phyloP scores from a whole-genome alignment of 2,113 vertebrate genomes.

The Merops nubicus region DNA sequence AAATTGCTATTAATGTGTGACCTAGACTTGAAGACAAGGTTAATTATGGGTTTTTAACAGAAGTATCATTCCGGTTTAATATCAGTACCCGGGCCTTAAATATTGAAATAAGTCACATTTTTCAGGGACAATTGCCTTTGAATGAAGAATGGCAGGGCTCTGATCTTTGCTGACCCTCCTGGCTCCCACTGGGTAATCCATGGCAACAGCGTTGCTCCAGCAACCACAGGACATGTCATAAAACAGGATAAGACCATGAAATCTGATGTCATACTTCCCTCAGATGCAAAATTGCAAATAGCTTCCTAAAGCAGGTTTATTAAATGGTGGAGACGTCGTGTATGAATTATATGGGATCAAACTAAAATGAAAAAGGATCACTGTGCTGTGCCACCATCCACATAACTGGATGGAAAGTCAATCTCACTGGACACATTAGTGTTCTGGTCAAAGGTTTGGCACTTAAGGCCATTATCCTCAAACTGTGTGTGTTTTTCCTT shows the following conservation, averaged over 20 bases:
- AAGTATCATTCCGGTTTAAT: constrained; percentile 84
- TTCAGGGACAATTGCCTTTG: constrained; percentile 88
- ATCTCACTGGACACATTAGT: not conserved
- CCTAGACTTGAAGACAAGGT: constrained; percentile 80
- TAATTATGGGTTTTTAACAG: constrained; percentile 86
- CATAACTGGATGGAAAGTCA: not conserved
- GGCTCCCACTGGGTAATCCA: constrained; percentile 80
- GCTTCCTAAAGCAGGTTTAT: constrained; percentile 65
- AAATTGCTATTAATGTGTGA: constrained; percentile 84
- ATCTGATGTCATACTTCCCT: constrained; percentile 81
- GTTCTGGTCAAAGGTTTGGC: not conserved
- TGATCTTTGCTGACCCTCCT: constrained; percentile 87
- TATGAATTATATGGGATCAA: constrained; percentile 2
- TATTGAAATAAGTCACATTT: constrained; percentile 85
- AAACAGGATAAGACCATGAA: constrained; percentile 75
- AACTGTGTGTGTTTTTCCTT: not conserved
- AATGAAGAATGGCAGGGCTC: constrained; percentile 88
- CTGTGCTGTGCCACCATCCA: not conserved
- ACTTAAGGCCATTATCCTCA: not conserved
- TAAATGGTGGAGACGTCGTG: constrained; percentile 51
- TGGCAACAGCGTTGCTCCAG: constrained; percentile 82
- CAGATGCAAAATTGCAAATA: constrained; percentile 73
- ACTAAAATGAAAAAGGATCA: not conserved
- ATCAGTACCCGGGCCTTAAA: constrained; percentile 80
- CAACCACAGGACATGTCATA: constrained; percentile 74